Base-by-base conservation (phyloP, 2,888 invertebrate species). In the Idaea aversata region DNA sequence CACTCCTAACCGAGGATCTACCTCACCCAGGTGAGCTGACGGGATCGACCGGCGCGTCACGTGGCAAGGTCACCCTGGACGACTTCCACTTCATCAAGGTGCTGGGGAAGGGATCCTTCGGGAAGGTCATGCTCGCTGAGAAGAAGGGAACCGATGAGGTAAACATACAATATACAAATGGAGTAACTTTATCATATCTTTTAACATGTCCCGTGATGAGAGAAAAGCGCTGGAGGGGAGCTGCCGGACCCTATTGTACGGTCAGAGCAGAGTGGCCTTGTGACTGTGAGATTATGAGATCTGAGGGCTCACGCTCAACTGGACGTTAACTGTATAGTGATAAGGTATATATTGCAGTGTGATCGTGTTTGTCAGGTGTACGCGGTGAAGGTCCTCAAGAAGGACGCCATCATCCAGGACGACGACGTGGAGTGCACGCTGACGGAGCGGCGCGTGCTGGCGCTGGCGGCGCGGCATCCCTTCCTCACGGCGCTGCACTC, bases 371-470 rank as follows among this genome's bases (percentile, higher is more conserved):
- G 25, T 63, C 82, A 94, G 94, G 96, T 97, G 75, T 97, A 96
- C 85, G 97, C 97, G 13, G 95, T 97, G 68, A 97, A 97, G 87
- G 96, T 99, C 76, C 94, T 99, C 82, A 99, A 99, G 94, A 99
- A 99, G 91, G 98, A 99, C 93, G 98, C 98, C 59, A 99, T 99
- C 75, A 97, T 99, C 81, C 99, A 99, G 93, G 99, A 99, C 90
- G 99, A 99, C 88, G 99, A 99, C 93, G 99, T 99, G 66, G 99
- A 99, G 90, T 99, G 99, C 91, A 99, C 99, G 66, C 98, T 99
- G 96, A 99, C 99, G 70, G 99, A 99, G 93, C 99, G 99, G 86
- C 95, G 99, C 82, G 99, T 99, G 86, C 94, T 99, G 80, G 98
- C 98, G 64, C 94, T 99, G 83, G 98, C 99, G n/a, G 99, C 99